Evolutionary conservation across 2,113 vertebrate species (phyloP).

Genomic region (Hirundichthys speculiger): DNA sequence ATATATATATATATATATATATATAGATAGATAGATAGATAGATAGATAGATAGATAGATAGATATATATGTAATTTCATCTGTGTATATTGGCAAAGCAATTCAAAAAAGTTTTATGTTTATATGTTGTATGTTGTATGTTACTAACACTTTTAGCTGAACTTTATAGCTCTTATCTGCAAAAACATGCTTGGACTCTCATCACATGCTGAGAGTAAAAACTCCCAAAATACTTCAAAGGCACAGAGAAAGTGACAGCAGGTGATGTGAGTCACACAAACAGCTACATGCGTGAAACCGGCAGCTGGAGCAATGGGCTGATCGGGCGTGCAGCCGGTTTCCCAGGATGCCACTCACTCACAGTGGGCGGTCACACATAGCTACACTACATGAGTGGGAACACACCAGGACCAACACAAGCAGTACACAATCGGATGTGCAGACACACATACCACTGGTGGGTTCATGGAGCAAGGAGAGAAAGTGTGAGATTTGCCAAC

Average conservation of each 20-base stretch:
- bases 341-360: constrained; percentile 81
- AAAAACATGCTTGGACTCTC: constrained; percentile 45
- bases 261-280: constrained; percentile 49
- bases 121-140: too few species aligned
- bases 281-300: constrained; percentile 74
- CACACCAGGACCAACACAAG: constrained; percentile 64
- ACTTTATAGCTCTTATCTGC: constrained; percentile 38
- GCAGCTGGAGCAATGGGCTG: constrained; percentile 40
- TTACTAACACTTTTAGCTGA: too few species aligned
- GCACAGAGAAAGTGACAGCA: constrained; percentile 20
- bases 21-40: too few species aligned
- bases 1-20: too few species aligned
- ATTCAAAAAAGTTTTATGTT: too few species aligned
- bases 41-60: too few species aligned
- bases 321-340: constrained; percentile 79
- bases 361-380: constrained; percentile 49
- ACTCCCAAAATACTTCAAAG: constrained; percentile 9
- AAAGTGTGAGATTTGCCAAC: constrained; percentile 98
- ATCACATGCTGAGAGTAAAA: constrained; percentile 41
- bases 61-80: too few species aligned
- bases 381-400: constrained; percentile 21
- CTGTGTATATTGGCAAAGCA: too few species aligned
- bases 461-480: constrained; percentile 85
- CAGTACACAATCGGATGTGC: constrained; percentile 71
- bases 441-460: constrained; percentile 84